Conservation (phyloP, 2,113 vertebrate genomes). For the Hemiscyllium ocellatum region DNA sequence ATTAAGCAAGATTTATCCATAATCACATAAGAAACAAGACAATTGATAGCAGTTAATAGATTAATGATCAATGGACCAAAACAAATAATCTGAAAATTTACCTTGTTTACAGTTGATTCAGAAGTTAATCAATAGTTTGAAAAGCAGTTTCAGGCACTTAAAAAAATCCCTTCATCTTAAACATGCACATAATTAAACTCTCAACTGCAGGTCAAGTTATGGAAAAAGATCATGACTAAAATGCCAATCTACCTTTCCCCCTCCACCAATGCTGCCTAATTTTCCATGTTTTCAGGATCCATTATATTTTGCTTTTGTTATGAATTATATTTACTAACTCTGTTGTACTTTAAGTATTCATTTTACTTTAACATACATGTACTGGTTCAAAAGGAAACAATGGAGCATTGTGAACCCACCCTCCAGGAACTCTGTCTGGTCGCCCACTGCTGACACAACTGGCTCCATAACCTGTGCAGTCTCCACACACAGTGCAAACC, state of each 20-base stretch:
- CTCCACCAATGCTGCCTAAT: background rate
- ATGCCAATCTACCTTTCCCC: background rate
- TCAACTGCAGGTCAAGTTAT: background rate
- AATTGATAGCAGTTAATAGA: too few species aligned
- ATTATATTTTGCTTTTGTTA: background rate
- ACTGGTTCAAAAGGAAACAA: background rate
- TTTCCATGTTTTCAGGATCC: background rate
- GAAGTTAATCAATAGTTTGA: background rate
- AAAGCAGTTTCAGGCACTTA: background rate
- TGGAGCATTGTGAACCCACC: constrained; percentile 59
- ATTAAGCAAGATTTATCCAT: background rate
- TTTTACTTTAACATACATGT: background rate
- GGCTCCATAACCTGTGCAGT: constrained; percentile 93
- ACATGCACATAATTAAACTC: background rate
- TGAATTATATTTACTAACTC: background rate
- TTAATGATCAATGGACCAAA: background rate
- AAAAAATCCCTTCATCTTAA: background rate
- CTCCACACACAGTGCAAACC: constrained; percentile 96
- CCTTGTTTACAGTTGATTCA: background rate
- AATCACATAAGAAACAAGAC: background rate
- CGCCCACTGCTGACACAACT: constrained; percentile 96
- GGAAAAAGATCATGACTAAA: background rate
- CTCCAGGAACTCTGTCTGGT: constrained; percentile 90
- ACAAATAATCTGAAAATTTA: background rate
- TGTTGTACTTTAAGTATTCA: background rate